These are phyloP conservation scores for Thumatha senex DNA, from an alignment of 2,888 invertebrate genomes.

Conservation along the genomic window DNA sequence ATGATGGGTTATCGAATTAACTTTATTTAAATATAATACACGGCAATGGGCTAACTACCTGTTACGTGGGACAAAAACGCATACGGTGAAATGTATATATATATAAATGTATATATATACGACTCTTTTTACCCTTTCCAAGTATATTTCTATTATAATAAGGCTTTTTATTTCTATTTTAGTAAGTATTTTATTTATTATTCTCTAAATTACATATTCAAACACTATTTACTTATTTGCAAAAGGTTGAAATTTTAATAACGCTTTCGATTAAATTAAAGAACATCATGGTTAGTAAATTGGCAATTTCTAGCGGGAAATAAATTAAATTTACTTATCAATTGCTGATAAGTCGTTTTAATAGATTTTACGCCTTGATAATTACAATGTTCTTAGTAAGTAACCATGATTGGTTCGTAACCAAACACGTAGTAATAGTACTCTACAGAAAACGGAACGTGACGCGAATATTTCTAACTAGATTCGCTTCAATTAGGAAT, in stretches of 20 bases:
- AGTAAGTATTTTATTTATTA: no score
- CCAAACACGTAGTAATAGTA: constrained; percentile 43
- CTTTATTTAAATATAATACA: no score
- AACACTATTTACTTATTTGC: constrained; percentile 12
- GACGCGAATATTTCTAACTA: constrained; percentile 60
- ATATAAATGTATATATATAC: no score
- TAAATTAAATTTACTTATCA: constrained; percentile 23
- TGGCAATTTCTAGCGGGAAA: not conserved
- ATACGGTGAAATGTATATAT: no score
- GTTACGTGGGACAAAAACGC: no score
- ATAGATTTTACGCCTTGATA: constrained; percentile 63
- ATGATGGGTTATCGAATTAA: no score
- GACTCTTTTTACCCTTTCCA: no score
- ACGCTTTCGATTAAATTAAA: no score
- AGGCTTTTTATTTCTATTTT: no score
- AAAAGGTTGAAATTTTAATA: not conserved
- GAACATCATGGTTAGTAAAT: no score
- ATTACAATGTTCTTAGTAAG: constrained; percentile 58
- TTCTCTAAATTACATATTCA: constrained; percentile 26
- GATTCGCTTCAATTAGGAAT: constrained; percentile 60
- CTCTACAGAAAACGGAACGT: constrained; percentile 63
- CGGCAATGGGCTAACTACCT: no score
- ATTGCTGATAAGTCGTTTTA: constrained; percentile 48
- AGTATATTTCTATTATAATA: no score
- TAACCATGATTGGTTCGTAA: constrained; percentile 47